Conservation (phyloP, 1,140 invertebrate species). For the Tachypleus tridentatus region DNA sequence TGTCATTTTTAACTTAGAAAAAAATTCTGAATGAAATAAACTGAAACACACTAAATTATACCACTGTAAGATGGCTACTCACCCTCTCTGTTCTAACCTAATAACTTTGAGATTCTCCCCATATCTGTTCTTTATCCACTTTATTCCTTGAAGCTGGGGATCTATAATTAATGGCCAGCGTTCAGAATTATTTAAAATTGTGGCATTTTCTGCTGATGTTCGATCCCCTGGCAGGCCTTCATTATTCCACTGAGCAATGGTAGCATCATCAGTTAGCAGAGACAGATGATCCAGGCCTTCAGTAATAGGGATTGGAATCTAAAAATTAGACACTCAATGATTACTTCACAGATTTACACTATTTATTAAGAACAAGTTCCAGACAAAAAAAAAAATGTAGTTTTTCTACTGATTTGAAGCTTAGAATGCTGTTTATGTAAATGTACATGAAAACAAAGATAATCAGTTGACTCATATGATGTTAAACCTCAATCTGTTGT, state of each 20-base stretch:
- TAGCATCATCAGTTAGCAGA: slow-evolving; percentile 82
- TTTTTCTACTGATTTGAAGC: too few species aligned
- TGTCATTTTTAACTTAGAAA: too few species aligned
- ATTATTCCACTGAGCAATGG: slow-evolving; percentile 90
- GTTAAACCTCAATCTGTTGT: too few species aligned
- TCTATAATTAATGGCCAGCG: slow-evolving; percentile 97
- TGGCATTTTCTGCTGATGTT: slow-evolving; percentile 96
- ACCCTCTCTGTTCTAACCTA: slow-evolving; percentile 71
- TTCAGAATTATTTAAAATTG: slow-evolving; percentile 83
- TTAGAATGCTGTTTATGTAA: too few species aligned
- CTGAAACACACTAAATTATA: too few species aligned
- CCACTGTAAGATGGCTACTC: background rate
- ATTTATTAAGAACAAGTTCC: too few species aligned
- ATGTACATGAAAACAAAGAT: too few species aligned
- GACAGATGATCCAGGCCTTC: slow-evolving; percentile 66
- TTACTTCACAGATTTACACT: background rate
- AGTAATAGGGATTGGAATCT: background rate
- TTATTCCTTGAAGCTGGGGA: slow-evolving; percentile 80
- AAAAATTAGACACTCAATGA: background rate
- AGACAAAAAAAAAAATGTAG: too few species aligned
- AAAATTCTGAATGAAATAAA: too few species aligned
- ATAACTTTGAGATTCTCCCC: slow-evolving; percentile 67
- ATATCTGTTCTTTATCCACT: slow-evolving; percentile 94
- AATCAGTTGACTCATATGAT: too few species aligned
- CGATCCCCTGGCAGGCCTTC: slow-evolving; percentile 86